Base-by-base conservation (phyloP, 2,797 vertebrate species). In the Sebastes oblongus region DNA sequence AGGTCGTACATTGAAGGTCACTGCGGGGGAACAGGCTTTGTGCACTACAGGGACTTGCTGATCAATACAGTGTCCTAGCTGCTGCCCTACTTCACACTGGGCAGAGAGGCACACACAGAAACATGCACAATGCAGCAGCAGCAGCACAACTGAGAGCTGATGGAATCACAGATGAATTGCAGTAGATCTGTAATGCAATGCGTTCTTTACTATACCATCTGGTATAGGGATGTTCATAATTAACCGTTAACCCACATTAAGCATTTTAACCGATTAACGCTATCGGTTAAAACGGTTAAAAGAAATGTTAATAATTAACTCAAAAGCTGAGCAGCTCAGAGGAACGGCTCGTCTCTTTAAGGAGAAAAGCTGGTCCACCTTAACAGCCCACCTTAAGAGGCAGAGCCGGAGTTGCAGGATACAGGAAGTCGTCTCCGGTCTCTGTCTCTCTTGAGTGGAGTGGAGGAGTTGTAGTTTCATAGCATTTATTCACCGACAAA, bases 51-150 rank as follows among this genome's bases (percentile, higher is more conserved):
- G 62, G 78, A 78, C 77, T 62, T 66, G 62, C 68, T 71, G 88
- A 93, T 94, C 92, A 81, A 93, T 93, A 82, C 78, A n/a, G 66
- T 92, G 91, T 90, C 81, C 90, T 66, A 73, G 84, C 85, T 59
- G 74, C 83, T 88, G 92, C 75, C 91, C 91, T 83, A 92, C 72
- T 91, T 92, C 81, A 86, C 71, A 61, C 75, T 70, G 72, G 14
- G 56, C 32, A 75, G 42, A 54, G 22, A 25, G 58, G 46, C 58
- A 66, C 72, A 66, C 60, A 80, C 5, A 30, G 24, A 68, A 20
- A 64, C 29, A 55, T 3, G 18, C 78, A 61, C 55, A 77, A 22
- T 50, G 66, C 68, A 12, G 72, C 54, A 59, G 62, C 71, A 59
- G 62, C 68, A 64, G 68, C 25, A 66, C 0, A 42, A 29, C 52